These are phyloP conservation scores for Halocynthia roretzi DNA, from an alignment of 23 tunicate genomes.

Conservation along the genomic window DNA sequence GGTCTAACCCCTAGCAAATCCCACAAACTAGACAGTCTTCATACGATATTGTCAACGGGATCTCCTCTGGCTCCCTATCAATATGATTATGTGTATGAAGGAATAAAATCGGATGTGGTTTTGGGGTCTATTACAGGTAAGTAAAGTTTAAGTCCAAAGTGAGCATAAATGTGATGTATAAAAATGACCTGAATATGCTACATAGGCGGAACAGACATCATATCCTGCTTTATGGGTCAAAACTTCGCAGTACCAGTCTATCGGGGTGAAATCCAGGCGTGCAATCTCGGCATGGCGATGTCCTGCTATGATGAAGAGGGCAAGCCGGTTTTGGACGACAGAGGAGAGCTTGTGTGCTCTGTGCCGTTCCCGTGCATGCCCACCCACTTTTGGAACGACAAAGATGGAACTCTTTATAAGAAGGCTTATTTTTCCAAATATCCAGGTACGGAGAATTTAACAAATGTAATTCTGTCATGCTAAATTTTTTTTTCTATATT, in stretches of 20 bases:
- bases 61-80: constrained; percentile 84
- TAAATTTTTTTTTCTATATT: not conserved
- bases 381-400: constrained; percentile 67
- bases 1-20: constrained; percentile 37
- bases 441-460: constrained; percentile 34
- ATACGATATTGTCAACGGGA: constrained; percentile 89
- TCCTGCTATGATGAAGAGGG: constrained; percentile 55
- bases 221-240: constrained; percentile 76
- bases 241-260: constrained; percentile 57
- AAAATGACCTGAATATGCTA: not conserved
- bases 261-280: constrained; percentile 68
- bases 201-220: constrained; percentile 87
- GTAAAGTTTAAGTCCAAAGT: not conserved
- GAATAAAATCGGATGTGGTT: constrained; percentile 48
- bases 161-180: not conserved
- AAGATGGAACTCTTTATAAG: constrained; percentile 38
- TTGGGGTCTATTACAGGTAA: constrained; percentile 75
- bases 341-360: constrained; percentile 80
- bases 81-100: constrained; percentile 69
- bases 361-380: constrained; percentile 92
- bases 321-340: constrained; percentile 33
- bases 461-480: not conserved
- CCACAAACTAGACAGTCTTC: constrained; percentile 43
- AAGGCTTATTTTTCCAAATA: constrained; percentile 75
- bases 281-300: constrained; percentile 75